Conservation (phyloP, 2,797 vertebrate genomes). For the Salarias fasciatus region DNA sequence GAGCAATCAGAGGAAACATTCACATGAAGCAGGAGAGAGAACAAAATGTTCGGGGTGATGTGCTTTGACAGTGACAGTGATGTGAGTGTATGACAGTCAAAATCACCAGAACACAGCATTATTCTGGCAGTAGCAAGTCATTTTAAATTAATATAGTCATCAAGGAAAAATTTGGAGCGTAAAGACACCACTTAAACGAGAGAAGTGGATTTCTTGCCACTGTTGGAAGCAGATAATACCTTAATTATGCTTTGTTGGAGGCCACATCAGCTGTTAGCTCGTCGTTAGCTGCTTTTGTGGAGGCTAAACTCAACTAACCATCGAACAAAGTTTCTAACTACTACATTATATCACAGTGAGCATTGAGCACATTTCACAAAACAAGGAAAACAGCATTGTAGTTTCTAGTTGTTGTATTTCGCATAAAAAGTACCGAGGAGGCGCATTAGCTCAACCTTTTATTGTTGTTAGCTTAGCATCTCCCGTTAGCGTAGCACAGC, state of each 20-base stretch:
- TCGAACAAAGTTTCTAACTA: neutral
- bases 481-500: slow-evolving; percentile 20
- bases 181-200: neutral
- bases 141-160: neutral
- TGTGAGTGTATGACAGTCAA: too few relatives aligned
- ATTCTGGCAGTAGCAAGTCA: neutral
- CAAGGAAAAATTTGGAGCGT: neutral
- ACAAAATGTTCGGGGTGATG: neutral
- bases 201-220: neutral
- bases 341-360: too few relatives aligned
- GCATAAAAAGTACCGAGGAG: neutral
- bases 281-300: slow-evolving; percentile 6
- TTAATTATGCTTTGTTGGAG: neutral
- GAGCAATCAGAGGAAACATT: neutral
- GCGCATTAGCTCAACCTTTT: slow-evolving; percentile 1
- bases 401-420: neutral
- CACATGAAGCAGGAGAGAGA: neutral
- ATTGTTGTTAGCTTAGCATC: slow-evolving; percentile 46
- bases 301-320: neutral
- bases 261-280: slow-evolving; percentile 33
- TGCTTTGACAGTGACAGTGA: neutral
- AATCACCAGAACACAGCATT: slow-evolving; percentile 7
- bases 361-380: too few relatives aligned
- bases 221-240: neutral
- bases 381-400: too few relatives aligned